These are phyloP conservation scores for Cottus gobio DNA, from an alignment of 2,113 vertebrate species.

Conservation along the genomic window DNA sequence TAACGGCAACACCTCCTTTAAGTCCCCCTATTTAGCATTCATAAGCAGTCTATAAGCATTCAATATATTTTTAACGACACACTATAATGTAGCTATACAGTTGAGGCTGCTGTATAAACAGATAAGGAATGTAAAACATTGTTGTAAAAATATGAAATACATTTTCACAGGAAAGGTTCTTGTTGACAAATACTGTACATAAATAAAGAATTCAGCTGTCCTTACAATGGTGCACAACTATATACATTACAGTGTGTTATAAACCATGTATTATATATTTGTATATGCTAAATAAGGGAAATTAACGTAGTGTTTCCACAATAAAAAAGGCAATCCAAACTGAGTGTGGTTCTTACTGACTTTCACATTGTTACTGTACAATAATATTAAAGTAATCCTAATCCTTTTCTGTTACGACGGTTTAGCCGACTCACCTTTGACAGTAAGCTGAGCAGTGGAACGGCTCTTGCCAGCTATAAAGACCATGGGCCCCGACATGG, in stretches of 20 bases:
- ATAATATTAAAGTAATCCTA: not conserved
- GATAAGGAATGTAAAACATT: too few relatives aligned
- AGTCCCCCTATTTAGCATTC: not conserved
- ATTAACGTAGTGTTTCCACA: not conserved
- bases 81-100: too few relatives aligned
- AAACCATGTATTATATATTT: too few relatives aligned
- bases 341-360: not conserved
- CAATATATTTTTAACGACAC: too few relatives aligned
- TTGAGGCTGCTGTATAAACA: too few relatives aligned
- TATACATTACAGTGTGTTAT: too few relatives aligned
- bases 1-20: not conserved
- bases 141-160: too few relatives aligned
- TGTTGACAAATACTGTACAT: too few relatives aligned
- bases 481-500: slow-evolving; percentile 90
- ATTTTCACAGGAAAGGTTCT: too few relatives aligned
- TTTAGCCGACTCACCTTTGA: slow-evolving; percentile 85
- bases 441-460: slow-evolving; percentile 87
- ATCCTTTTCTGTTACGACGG: not conserved
- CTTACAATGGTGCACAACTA: too few relatives aligned
- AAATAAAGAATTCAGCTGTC: too few relatives aligned
- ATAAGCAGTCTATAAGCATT: not conserved
- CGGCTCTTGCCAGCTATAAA: slow-evolving; percentile 95
- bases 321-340: not conserved
- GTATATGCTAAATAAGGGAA: not conserved
- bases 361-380: not conserved